Conservation (phyloP, 2,888 invertebrate species). For the Heterodera filipjevi region DNA sequence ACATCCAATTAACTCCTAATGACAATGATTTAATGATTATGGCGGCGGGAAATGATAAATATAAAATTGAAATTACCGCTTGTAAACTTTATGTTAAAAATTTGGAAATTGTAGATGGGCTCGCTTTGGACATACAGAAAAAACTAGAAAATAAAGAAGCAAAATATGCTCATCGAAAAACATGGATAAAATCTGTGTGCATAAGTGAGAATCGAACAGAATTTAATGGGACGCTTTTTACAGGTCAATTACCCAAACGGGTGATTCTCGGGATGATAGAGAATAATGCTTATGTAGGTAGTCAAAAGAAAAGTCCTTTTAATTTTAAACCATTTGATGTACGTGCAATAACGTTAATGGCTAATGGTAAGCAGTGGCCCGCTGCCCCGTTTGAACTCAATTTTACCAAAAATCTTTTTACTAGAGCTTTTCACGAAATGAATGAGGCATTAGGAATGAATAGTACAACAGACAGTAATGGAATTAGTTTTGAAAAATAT, state of each 20-base stretch:
- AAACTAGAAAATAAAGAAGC: background rate
- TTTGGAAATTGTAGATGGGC: background rate
- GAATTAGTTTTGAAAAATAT: too few relatives aligned
- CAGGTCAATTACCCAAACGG: background rate
- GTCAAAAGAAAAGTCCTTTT: too few relatives aligned
- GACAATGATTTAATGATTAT: background rate
- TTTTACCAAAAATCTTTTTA: too few relatives aligned
- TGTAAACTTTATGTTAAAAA: conserved; percentile 6
- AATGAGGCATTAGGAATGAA: too few relatives aligned
- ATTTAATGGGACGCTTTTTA: background rate
- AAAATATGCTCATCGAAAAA: background rate
- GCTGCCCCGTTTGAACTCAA: too few relatives aligned
- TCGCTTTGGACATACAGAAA: conserved; percentile 8
- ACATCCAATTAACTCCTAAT: background rate
- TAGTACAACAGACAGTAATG: too few relatives aligned
- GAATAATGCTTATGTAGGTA: too few relatives aligned
- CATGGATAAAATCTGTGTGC: background rate
- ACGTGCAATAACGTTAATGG: too few relatives aligned
- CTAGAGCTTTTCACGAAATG: too few relatives aligned
- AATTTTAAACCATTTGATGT: too few relatives aligned
- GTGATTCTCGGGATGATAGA: too few relatives aligned
- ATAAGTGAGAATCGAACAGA: background rate
- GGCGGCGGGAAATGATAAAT: background rate
- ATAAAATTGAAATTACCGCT: background rate
- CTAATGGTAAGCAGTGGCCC: too few relatives aligned